A percentile compares a stretch with the other conserved stretches of the same genome.
Evolutionary conservation across 2,797 vertebrate species (phyloP).

Genomic region (Pithecia hirsuta): DNA sequence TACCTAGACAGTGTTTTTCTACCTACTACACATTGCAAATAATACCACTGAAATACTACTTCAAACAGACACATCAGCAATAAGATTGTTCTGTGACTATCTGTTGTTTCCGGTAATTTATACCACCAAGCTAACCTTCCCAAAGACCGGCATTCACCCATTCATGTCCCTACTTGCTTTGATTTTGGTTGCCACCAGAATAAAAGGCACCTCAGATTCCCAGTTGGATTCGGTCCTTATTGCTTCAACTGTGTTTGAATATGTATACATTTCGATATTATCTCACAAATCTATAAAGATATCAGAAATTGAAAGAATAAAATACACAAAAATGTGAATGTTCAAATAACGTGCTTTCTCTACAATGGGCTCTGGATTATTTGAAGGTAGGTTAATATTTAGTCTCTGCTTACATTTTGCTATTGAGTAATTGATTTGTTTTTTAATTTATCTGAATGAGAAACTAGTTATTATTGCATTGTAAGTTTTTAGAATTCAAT

Average conservation of each 20-base stretch:
- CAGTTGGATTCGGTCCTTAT: neutral
- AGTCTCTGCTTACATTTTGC: neutral
- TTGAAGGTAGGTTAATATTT: neutral
- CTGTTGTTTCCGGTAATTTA: neutral
- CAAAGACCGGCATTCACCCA: neutral
- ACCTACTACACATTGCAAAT: neutral
- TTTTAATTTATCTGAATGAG: neutral
- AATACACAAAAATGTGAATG: neutral
- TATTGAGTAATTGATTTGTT: neutral
- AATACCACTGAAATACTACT: neutral
- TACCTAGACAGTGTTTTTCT: neutral
- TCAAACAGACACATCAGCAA: neutral
- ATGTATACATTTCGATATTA: neutral
- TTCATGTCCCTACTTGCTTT: neutral
- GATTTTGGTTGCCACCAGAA: neutral
- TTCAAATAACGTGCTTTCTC: neutral
- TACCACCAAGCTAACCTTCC: neutral
- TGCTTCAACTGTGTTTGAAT: neutral
- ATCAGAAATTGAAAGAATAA: neutral
- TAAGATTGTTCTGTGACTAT: neutral
- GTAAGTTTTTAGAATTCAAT: neutral
- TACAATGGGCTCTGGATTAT: neutral
- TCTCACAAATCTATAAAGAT: neutral
- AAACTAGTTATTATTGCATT: constrained; percentile 31
- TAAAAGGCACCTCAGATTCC: neutral